Conservation (phyloP, 2,888 invertebrate species). For the Chironomus tentans region DNA sequence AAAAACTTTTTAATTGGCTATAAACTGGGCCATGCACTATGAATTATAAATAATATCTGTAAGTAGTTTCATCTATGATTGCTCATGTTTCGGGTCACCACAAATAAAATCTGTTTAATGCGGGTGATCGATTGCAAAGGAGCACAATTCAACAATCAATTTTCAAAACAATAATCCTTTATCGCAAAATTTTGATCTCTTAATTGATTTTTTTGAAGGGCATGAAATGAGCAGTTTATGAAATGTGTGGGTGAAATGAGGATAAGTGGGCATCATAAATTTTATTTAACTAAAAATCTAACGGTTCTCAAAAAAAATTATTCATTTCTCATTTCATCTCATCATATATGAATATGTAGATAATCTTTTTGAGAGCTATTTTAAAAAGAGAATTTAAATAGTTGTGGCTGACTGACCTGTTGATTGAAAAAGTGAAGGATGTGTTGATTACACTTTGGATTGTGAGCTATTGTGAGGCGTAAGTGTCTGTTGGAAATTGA, state of each 20-base stretch:
- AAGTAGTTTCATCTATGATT: background rate
- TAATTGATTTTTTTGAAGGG: background rate
- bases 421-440: too few species aligned
- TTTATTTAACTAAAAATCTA: background rate
- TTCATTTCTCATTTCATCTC: background rate
- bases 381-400: too few species aligned
- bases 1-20: conserved; percentile 1
- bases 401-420: too few species aligned
- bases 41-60: background rate
- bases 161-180: conserved; percentile 1
- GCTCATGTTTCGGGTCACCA: background rate
- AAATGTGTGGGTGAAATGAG: background rate
- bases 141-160: background rate
- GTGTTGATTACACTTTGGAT: too few species aligned
- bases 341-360: too few species aligned
- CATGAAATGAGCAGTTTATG: background rate
- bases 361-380: too few species aligned
- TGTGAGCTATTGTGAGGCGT: too few species aligned
- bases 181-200: conserved; percentile 1
- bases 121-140: background rate
- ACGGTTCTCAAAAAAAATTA: background rate
- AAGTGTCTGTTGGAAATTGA: too few species aligned
- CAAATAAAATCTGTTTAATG: background rate
- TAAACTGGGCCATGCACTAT: conserved; percentile 3
- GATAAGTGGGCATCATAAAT: background rate